Base-by-base conservation (phyloP, 2,113 vertebrate species). In the Ploceus nigricollis region DNA sequence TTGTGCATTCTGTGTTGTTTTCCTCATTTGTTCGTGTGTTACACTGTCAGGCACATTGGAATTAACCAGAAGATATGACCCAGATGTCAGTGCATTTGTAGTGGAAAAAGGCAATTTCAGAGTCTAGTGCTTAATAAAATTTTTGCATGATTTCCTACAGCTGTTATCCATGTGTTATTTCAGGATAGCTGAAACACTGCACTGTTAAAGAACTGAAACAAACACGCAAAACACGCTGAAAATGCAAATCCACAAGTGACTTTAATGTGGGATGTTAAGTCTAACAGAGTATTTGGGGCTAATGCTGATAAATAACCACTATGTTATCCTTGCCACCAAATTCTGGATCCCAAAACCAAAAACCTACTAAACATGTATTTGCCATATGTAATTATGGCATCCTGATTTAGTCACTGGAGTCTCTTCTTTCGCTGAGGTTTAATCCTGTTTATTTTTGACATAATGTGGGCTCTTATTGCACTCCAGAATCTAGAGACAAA, bases 111-210 rank as follows among this genome's bases (percentile, higher is more conserved):
- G 82, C 94, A 94, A 92, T 97, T 97, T 90, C 92, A 94, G 91
- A 94, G 91, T 92, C 89, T 94, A 94, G 65, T 73, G 89, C 85
- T 96, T 95, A 96, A 94, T 94, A 94, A 92, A 97, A 89, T 83
- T 86, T 96, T 94, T 95, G 92, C 91, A 90, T 96, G 87, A 96
- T 92, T 96, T 88, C 82, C 66, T 96, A 94, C 94, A 97, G 96
- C 96, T 96, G 93, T 92, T 97, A 92, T 87, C 93, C 94, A 94
- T 95, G 93, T 97, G 95, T 95, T 96, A 73, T 92, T 88, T 87
- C 95, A 96, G 94, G 60, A 75, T 78, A 95, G 80, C 66, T 96
- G 89, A 95, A 92, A 78, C 89, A 92, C 51, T 66, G 48, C 56
- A 47, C 53, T 65, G 79, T 76, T 96, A 54, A 80, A 93, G 56